Evolutionary conservation across 2,113 vertebrate species (phyloP), one percentile per base, ranked within the genome.

Genomic region (Sinocyclocheilus rhinocerous): DNA sequence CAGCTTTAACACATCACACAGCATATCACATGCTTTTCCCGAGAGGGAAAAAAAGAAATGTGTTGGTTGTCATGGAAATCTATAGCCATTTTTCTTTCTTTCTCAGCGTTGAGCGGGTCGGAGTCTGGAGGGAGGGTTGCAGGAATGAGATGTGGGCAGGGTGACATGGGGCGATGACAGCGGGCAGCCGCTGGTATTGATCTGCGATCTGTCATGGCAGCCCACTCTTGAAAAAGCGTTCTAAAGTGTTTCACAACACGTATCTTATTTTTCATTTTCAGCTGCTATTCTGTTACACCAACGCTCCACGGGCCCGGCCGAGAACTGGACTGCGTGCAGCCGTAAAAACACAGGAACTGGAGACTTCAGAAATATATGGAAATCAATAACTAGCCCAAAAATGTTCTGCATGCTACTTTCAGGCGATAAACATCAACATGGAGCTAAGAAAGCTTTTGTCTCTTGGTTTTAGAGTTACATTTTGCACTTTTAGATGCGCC

Each of bases 31-130:
- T 83, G 72, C 81, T 76, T 86, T 86, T 86, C 36, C 81, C 73
- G 22, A 26, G 36, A 15, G 45, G 18, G 48, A 39, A 59, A 82
- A 45, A 67, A 82, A 82, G 18, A 82, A 82, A 82, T 82, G 26
- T 85, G 76, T 73, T 59, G 63, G 90, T 88, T 81, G 86, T 89
- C 88, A 86, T 86, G 84, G 87, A 88, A 87, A 90, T 89, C 81
- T 85, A 63, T 86, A 63, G 26, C 75, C 67, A 86, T 65, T 29
- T 85, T 67, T 85, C 59, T 78, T 65, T 78, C 13, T 76, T 61
- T 83, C 70, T 39, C 70, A 16, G 12, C 20, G 9, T 75, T 80
- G 36, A 61, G 9, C 48, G 11, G 67, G 36, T 39, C 6, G 2
- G 67, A 24, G 63, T 76, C 15, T 26, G 22, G n/a, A 39, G 36